Conservation (phyloP, 2,888 invertebrate species). For the Cryptus armator region DNA sequence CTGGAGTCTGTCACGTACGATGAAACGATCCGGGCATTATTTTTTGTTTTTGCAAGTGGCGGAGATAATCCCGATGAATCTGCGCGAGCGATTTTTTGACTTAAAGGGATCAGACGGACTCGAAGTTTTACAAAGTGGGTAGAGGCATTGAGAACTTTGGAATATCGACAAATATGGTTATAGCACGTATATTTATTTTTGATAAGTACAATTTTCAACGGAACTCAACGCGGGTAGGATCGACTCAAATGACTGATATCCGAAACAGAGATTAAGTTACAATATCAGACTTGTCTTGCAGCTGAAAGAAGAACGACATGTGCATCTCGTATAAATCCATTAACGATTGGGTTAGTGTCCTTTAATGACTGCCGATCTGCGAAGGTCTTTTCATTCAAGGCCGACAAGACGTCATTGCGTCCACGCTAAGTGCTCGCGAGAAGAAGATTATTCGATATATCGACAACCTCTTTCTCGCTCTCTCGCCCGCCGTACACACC, state of each 20-base stretch:
- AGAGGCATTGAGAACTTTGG: not conserved
- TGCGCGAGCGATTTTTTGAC: conserved; percentile 47
- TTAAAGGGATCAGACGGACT: conserved; percentile 13
- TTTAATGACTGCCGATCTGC: conserved; percentile 50
- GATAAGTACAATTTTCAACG: too few species aligned
- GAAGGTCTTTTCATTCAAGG: conserved; percentile 58
- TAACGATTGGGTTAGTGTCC: conserved; percentile 56
- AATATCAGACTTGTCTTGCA: not conserved
- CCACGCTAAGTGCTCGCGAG: conserved; percentile 50
- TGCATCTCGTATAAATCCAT: conserved; percentile 41
- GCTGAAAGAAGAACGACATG: conserved; percentile 17
- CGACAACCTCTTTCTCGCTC: conserved; percentile 41
- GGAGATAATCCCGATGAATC: conserved; percentile 62
- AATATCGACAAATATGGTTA: too few species aligned
- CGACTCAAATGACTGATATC: not conserved
- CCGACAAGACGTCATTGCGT: conserved; percentile 56
- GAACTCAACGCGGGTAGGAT: too few species aligned
- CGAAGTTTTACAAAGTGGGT: not conserved
- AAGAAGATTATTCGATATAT: conserved; percentile 57
- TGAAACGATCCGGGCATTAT: conserved; percentile 60
- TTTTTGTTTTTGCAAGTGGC: conserved; percentile 37
- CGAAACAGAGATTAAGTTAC: not conserved
- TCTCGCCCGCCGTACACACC: too few species aligned
- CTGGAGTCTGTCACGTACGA: conserved; percentile 66
- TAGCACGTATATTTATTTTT: too few species aligned